phyloP scores from a whole-genome alignment of 1,140 invertebrate species.

The Wiebesia pumilae region DNA sequence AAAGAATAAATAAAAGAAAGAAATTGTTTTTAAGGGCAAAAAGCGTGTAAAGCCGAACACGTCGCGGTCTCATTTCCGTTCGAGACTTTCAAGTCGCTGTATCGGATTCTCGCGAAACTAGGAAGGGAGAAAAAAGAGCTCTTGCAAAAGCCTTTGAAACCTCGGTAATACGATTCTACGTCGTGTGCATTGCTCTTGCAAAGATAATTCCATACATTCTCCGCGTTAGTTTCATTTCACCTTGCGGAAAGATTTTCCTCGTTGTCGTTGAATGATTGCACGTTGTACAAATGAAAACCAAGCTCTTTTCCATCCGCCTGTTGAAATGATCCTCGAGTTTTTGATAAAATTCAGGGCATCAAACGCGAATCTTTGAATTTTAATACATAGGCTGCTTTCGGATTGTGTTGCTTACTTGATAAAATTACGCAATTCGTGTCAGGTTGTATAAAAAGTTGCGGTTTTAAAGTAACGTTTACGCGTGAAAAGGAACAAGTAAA shows the following conservation, averaged over 20 bases:
- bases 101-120: slow-evolving; percentile 35
- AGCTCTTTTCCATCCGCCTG: no score
- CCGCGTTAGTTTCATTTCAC: background rate
- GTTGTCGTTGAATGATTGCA: background rate
- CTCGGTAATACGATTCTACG: slow-evolving; percentile 22
- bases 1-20: background rate
- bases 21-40: background rate
- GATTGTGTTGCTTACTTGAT: no score
- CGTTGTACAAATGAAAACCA: background rate
- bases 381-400: no score
- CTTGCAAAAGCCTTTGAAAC: slow-evolving; percentile 19
- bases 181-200: background rate
- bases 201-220: slow-evolving; percentile 4
- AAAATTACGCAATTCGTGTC: no score
- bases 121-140: background rate
- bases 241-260: background rate
- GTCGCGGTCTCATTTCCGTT: slow-evolving; percentile 31
- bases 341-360: no score
- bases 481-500: no score
- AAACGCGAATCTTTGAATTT: no score
- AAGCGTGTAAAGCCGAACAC: background rate
- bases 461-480: no score
- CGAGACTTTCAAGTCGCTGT: background rate
- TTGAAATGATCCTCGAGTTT: no score
- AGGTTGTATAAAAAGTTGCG: no score